Conservation (phyloP, 2,113 vertebrate species). For the Aplodontia rufa region DNA sequence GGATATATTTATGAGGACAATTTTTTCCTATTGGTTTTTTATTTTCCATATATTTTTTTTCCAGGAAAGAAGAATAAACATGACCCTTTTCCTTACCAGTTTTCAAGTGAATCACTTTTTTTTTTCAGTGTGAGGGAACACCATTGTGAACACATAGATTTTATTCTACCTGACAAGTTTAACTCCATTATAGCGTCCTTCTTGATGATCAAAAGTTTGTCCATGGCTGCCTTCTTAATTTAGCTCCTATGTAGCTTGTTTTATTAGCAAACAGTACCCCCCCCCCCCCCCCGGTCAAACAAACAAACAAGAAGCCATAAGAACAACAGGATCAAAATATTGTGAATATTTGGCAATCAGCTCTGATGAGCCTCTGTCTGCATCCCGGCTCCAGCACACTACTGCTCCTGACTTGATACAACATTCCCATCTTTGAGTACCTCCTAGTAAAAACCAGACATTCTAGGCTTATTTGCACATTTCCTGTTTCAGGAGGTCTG, state of each 20-base stretch:
- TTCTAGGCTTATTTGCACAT: not conserved
- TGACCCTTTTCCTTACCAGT: not conserved
- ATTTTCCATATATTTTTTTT: not conserved
- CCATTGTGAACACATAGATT: not conserved
- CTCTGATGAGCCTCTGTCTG: not conserved
- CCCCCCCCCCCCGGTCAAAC: not conserved
- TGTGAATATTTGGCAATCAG: not conserved
- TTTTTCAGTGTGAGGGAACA: not conserved
- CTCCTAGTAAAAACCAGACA: not conserved
- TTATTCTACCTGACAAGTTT: not conserved
- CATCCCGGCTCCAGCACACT: not conserved
- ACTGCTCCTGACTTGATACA: not conserved
- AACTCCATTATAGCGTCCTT: not conserved
- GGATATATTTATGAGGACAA: not conserved
- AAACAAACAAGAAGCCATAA: not conserved
- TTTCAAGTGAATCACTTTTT: not conserved
- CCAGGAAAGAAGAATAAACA: not conserved
- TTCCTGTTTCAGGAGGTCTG: not conserved
- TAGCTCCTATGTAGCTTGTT: not conserved
- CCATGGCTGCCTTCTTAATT: not conserved
- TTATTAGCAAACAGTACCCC: not conserved
- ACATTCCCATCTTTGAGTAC: not conserved
- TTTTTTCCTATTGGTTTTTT: not conserved
- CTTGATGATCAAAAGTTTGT: not conserved
- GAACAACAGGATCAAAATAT: not conserved